phyloP scores from a whole-genome alignment of 2,113 vertebrate species.

The Corydoras sp. region DNA sequence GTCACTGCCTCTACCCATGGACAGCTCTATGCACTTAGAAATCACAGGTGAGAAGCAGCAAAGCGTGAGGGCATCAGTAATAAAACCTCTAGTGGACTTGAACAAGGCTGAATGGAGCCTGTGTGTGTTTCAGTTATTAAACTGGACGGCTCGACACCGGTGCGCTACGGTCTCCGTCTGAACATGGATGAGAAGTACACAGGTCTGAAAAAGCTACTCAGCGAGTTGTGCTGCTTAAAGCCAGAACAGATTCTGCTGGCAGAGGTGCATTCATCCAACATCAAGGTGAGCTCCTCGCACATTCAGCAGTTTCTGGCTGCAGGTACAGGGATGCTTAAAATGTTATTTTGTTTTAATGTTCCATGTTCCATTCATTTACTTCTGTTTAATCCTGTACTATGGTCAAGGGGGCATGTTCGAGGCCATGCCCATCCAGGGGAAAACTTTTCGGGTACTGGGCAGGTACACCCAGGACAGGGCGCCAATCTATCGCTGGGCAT shows the following conservation, averaged over 20 bases:
- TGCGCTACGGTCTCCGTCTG: constrained; percentile 85
- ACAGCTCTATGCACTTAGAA: constrained; percentile 98
- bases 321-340: too few relatives aligned
- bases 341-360: too few relatives aligned
- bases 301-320: too few relatives aligned
- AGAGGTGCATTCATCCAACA: constrained; percentile 92
- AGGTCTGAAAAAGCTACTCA: constrained; percentile 91
- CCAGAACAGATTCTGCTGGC: constrained; percentile 94
- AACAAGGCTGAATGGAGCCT: background rate
- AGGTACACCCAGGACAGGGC: too few relatives aligned
- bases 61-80: background rate
- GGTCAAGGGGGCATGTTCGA: too few relatives aligned
- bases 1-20: constrained; percentile 95
- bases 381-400: too few relatives aligned
- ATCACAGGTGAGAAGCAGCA: constrained; percentile 78
- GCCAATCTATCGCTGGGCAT: too few relatives aligned
- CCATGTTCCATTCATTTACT: too few relatives aligned
- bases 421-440: too few relatives aligned
- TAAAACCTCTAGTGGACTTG: constrained; percentile 2
- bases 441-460: too few relatives aligned
- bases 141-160: constrained; percentile 88
- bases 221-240: constrained; percentile 87
- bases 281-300: constrained; percentile 72
- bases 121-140: constrained; percentile 76
- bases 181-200: constrained; percentile 98